A percentile compares a stretch with the other conserved stretches of the same genome.
phyloP scores from a whole-genome alignment of 2,797 vertebrate genomes.

The Coilia nasus region DNA sequence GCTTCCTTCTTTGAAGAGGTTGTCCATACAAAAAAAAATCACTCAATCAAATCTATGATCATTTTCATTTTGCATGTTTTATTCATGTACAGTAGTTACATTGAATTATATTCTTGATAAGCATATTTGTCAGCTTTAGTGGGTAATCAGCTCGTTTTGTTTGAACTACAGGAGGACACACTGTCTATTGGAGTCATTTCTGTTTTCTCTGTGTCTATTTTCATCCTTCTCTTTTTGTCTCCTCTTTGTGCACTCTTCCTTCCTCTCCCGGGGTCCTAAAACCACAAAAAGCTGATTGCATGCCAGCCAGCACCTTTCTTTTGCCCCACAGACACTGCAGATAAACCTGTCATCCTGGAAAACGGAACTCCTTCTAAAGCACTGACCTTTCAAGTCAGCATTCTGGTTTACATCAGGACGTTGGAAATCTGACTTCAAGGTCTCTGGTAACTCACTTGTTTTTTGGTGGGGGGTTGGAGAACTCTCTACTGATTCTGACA shows the following conservation, averaged over 20 bases:
- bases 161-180: not conserved
- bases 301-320: not conserved
- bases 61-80: no score
- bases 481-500: not conserved
- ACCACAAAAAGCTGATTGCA: not conserved
- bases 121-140: not conserved
- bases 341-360: not conserved
- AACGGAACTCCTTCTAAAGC: not conserved
- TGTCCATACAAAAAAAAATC: no score
- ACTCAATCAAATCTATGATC: no score
- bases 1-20: no score
- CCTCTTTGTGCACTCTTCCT: not conserved
- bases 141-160: not conserved
- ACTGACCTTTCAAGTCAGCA: not conserved
- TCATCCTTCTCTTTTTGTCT: not conserved
- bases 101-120: not conserved
- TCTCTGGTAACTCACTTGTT: no score
- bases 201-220: not conserved
- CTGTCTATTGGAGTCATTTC: not conserved
- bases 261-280: not conserved
- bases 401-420: not conserved
- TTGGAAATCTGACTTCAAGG: not conserved
- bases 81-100: no score
- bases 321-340: slow-evolving; percentile 3
- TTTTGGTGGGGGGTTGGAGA: not conserved